Conservation (phyloP, 2,888 invertebrate species). For the Phortica magna region DNA sequence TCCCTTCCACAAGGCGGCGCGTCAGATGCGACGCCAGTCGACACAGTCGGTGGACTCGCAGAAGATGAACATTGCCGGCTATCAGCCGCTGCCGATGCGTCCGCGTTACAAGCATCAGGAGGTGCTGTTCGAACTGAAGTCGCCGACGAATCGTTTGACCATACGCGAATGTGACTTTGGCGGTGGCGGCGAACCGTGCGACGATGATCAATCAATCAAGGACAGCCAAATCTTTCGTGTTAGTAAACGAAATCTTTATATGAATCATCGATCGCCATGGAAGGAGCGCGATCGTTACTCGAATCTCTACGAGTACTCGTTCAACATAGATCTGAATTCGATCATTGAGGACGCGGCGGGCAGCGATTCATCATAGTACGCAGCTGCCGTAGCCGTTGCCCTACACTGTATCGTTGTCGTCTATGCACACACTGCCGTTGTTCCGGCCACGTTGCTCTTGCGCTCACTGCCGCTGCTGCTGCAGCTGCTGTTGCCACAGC, state of each 20-base stretch:
- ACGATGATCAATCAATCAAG: constrained; percentile 77
- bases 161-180: constrained; percentile 78
- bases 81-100: constrained; percentile 75
- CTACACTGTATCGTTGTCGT: constrained; percentile 14
- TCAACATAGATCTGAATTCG: constrained; percentile 78
- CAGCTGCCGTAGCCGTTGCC: constrained; percentile 54
- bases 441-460: constrained; percentile 17
- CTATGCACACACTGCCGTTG: constrained; percentile 53
- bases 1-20: constrained; percentile 76
- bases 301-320: constrained; percentile 78
- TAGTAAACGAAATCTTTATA: constrained; percentile 78
- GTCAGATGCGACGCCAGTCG: constrained; percentile 75
- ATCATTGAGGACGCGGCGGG: constrained; percentile 78
- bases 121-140: constrained; percentile 77
- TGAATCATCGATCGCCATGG: constrained; percentile 78
- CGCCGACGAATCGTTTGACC: constrained; percentile 77
- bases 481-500: constrained; percentile 30
- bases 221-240: constrained; percentile 79
- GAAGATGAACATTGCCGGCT: constrained; percentile 73
- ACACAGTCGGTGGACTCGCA: constrained; percentile 77
- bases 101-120: constrained; percentile 75
- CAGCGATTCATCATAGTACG: constrained; percentile 79
- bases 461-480: constrained; percentile 36
- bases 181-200: constrained; percentile 78
- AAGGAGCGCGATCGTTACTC: constrained; percentile 78